Evolutionary conservation across 2,888 invertebrate species (phyloP).

Genomic region (Lordiphosa andalusiaca): DNA sequence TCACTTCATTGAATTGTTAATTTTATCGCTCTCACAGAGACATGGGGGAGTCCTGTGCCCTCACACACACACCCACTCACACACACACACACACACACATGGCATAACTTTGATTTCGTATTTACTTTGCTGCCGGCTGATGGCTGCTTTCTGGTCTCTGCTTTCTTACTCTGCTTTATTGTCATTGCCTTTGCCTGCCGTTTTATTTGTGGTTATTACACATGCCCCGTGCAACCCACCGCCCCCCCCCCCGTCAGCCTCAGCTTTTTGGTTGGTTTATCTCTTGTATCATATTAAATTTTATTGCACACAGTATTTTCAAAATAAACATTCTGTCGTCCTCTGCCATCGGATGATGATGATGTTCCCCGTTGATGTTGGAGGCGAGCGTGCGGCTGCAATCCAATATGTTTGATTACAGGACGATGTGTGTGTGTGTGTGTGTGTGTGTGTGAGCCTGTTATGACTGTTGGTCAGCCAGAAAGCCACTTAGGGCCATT

Average conservation of each 20-base stretch:
- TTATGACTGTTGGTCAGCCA: neutral
- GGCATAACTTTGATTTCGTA: constrained; percentile 10
- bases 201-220: constrained; percentile 64
- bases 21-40: constrained; percentile 51
- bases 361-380: constrained; percentile 4
- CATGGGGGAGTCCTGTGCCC: neutral
- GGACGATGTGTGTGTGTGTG: too few relatives aligned
- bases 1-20: constrained; percentile 74
- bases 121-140: constrained; percentile 1
- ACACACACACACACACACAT: neutral
- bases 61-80: too few relatives aligned
- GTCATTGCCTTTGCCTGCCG: constrained; percentile 53
- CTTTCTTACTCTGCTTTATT: constrained; percentile 61
- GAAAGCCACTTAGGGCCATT: neutral
- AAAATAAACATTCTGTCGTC: constrained; percentile 33
- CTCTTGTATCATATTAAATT: constrained; percentile 67
- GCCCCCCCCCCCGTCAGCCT: neutral
- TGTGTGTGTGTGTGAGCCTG: too few relatives aligned
- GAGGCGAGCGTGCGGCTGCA: neutral
- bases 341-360: too few relatives aligned
- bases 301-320: constrained; percentile 54
- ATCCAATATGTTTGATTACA: constrained; percentile 60
- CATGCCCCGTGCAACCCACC: neutral
- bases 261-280: constrained; percentile 37
- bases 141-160: constrained; percentile 6